Evolutionary conservation across 2,888 invertebrate genomes (phyloP).

Genomic region (Amphimallon solstitiale): DNA sequence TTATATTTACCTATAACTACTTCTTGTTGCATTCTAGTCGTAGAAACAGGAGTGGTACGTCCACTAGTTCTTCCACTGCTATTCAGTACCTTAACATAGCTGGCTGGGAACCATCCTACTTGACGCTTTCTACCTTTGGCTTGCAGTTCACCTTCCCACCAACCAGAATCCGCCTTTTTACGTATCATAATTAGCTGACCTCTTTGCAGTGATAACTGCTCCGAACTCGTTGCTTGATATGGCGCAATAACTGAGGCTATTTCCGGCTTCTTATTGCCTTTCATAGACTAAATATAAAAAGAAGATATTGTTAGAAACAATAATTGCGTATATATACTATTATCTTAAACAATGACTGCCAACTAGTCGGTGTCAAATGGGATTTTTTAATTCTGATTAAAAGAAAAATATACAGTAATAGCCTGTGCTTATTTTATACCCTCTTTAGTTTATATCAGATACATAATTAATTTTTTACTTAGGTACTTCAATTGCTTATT

Average conservation of each 20-base stretch:
- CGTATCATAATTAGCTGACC: conserved; percentile 96
- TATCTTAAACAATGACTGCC: not conserved
- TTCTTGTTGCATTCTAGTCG: conserved; percentile 72
- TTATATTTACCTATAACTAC: conserved; percentile 60
- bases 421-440: too few species aligned
- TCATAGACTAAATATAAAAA: conserved; percentile 64
- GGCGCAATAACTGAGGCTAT: conserved; percentile 94
- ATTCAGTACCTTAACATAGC: conserved; percentile 88
- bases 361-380: too few species aligned
- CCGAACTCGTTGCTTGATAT: conserved; percentile 90
- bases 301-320: too few species aligned
- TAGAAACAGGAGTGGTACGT: conserved; percentile 78
- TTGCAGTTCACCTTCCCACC: conserved; percentile 99
- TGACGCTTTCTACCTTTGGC: conserved; percentile 89
- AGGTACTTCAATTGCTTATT: too few species aligned
- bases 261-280: conserved; percentile 81
- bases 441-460: too few species aligned
- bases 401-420: too few species aligned
- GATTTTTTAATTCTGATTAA: too few species aligned
- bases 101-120: conserved; percentile 99
- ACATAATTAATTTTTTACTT: too few species aligned
- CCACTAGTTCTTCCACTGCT: conserved; percentile 77
- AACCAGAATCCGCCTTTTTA: conserved; percentile 96
- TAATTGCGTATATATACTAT: not conserved
- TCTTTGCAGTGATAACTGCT: conserved; percentile 88